phyloP scores from a whole-genome alignment of 2,888 invertebrate species.

The Drosophila infuscata region DNA sequence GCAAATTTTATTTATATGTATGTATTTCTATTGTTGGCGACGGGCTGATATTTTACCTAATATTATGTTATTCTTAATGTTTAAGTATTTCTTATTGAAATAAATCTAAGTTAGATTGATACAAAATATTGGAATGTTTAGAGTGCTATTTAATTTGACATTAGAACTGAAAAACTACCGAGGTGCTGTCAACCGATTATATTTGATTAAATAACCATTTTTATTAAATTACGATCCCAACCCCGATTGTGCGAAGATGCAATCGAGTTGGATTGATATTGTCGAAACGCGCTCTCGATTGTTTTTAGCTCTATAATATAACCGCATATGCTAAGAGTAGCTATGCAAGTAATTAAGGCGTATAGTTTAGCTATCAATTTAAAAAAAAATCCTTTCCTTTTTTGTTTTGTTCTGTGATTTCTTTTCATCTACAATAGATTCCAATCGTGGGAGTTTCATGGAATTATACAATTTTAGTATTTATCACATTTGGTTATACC shows the following conservation, averaged over 20 bases:
- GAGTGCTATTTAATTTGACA: neutral
- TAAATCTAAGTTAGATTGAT: conserved; percentile 38
- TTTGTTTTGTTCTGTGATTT: conserved; percentile 59
- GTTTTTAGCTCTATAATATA: conserved; percentile 3
- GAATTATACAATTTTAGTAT: conserved; percentile 83
- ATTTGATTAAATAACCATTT: neutral
- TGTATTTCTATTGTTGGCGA: conserved; percentile 46
- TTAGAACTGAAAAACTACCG: neutral
- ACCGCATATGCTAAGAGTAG: neutral
- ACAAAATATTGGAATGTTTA: neutral
- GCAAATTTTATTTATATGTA: conserved; percentile 27
- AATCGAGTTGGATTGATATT: neutral
- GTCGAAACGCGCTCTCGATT: neutral
- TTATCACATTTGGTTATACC: conserved; percentile 83
- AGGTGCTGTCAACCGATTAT: neutral
- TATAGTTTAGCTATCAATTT: conserved; percentile 8
- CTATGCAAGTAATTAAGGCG: neutral
- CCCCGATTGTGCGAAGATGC: neutral
- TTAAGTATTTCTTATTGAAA: conserved; percentile 37
- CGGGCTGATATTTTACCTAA: conserved; percentile 26
- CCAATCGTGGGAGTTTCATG: conserved; percentile 83
- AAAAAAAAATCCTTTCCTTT: conserved; percentile 24
- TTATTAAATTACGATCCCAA: neutral
- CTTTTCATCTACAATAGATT: conserved; percentile 81
- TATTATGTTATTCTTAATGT: conserved; percentile 5